Evolutionary conservation across 2,797 vertebrate species (phyloP), one percentile per base, ranked within the genome.

Genomic region (Remorina albescens): DNA sequence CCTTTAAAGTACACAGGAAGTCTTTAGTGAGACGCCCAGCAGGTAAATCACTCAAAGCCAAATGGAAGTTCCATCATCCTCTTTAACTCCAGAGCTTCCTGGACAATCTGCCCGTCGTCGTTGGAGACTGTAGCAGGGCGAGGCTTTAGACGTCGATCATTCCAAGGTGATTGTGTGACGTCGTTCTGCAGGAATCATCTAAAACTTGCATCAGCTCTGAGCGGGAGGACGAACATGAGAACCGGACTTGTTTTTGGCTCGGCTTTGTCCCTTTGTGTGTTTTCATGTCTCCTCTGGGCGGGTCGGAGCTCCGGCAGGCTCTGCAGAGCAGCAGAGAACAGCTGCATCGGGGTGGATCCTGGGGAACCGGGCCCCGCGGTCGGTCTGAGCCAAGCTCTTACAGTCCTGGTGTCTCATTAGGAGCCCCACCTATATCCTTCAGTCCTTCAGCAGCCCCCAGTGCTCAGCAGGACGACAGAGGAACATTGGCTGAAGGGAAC

Each of bases 311-410:
- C 42, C 34, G 26, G 78, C 66, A 57, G 61, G 56, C 34, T 62
- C 58, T 30, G 57, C 72, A 55, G 62, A 30, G 70, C 69, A 73
- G 84, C 56, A 70, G 72, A 71, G 63, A 82, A 54, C 93, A 95
- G 92, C 92, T 94, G 93, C 83, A 65, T 82, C 81, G 60, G 91
- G 92, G 93, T 60, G 91, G 87, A 44, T 70, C 82, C 64, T n/a
- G 16, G 68, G 70, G 81, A 66, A 66, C 5, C 8, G 11, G 50
- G 59, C 70, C 47, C 2, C 1, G 15, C n/a, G n/a, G n/a, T 30
- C 30, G 30, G 66, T 65, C 74, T 1, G 66, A 81, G 80, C 82
- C 86, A 74, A 89, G 53, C 57, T 65, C 76, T 71, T 25, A 62
- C 76, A 72, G 47, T 57, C 8, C 60, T 41, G 41, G 65, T 18